phyloP scores from a whole-genome alignment of 1,140 invertebrate species.

The Drosophila lacertosa region DNA sequence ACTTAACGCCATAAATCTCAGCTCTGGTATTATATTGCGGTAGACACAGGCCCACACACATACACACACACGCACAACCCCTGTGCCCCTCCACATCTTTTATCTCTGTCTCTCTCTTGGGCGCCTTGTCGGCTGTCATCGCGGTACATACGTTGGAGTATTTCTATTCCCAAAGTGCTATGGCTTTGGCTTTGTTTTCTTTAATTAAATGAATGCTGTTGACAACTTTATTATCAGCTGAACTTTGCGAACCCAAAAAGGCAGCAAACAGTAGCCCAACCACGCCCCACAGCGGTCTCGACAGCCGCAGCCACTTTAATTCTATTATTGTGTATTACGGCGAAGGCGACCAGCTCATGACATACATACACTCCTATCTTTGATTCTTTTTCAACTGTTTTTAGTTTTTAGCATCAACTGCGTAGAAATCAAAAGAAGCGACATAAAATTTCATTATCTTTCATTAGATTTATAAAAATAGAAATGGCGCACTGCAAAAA shows the following conservation, averaged over 20 bases:
- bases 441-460: constrained; percentile 82
- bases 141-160: constrained; percentile 14
- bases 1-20: constrained; percentile 70
- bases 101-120: background rate
- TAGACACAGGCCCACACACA: constrained; percentile 9
- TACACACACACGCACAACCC: background rate
- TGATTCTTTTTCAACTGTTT: constrained; percentile 74
- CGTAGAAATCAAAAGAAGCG: constrained; percentile 78
- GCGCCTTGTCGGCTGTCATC: constrained; percentile 1
- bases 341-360: constrained; percentile 25
- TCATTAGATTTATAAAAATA: constrained; percentile 82
- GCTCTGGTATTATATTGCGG: constrained; percentile 51
- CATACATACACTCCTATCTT: constrained; percentile 28
- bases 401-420: constrained; percentile 76
- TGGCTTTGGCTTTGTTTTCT: constrained; percentile 75
- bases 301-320: constrained; percentile 69
- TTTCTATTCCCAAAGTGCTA: constrained; percentile 73
- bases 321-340: constrained; percentile 75
- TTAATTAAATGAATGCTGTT: constrained; percentile 82
- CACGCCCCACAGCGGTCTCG: constrained; percentile 1
- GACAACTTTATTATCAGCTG: constrained; percentile 80
- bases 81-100: background rate
- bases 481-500: constrained; percentile 53
- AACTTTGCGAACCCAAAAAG: constrained; percentile 66
- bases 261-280: constrained; percentile 22